Conservation (phyloP, 2,888 invertebrate genomes). For the Leptinotarsa tumamoca region DNA sequence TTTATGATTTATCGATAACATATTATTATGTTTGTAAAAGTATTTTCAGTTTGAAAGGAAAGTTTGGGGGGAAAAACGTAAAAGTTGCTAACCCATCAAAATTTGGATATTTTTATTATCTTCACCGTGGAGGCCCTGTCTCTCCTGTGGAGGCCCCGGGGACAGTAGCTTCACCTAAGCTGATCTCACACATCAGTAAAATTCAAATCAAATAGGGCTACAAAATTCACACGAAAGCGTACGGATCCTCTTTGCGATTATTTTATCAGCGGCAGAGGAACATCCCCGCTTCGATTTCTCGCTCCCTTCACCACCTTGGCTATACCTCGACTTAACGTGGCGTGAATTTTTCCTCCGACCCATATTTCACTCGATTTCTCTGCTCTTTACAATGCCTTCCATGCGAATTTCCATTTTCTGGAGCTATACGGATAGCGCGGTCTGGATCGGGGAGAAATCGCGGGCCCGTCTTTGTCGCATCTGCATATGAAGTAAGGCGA, state of each 20-base stretch:
- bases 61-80: too few species aligned
- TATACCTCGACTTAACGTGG: conserved; percentile 22
- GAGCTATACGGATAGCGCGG: conserved; percentile 13
- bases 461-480: conserved; percentile 18
- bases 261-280: not conserved
- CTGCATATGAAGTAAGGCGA: conserved; percentile 18
- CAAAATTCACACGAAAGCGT: not conserved
- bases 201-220: not conserved
- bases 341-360: conserved; percentile 32
- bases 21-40: too few species aligned
- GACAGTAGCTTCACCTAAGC: too few species aligned
- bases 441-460: conserved; percentile 4
- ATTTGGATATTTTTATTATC: too few species aligned
- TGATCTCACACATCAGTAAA: too few species aligned
- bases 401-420: conserved; percentile 20
- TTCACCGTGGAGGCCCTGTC: too few species aligned
- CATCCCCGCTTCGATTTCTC: conserved; percentile 24
- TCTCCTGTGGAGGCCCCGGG: too few species aligned
- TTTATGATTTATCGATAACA: too few species aligned
- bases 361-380: conserved; percentile 33
- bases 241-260: not conserved
- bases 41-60: too few species aligned
- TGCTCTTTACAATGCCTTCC: conserved; percentile 30
- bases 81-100: too few species aligned
- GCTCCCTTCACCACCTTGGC: conserved; percentile 29